Evolutionary conservation across 2,888 invertebrate species (phyloP), one percentile per base, ranked within the genome.

Genomic region (Erpobdella octoculata): DNA sequence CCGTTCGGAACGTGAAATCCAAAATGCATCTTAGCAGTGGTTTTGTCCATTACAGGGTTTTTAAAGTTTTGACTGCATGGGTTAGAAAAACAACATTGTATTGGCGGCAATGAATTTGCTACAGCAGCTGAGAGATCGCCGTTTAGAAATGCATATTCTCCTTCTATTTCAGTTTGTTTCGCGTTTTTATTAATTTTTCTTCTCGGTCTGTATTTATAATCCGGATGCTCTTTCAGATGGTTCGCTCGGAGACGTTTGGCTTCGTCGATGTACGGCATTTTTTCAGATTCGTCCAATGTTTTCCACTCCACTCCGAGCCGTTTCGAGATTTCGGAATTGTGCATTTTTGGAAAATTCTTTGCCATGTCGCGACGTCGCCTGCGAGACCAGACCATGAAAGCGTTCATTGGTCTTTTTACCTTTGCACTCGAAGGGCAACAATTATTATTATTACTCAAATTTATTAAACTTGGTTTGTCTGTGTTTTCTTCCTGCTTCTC

Each of bases 321-420:
- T 31, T 69, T 69, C n/a, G 69, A 69, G 69, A 69, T 69, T 46
- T 69, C 69, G n/a, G 69, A 69, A 35, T 69, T 69, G 58, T 69
- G 69, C 69, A 69, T 69, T 31, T 69, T 69, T 28, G 69, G 69
- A 36, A 48, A 33, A 41, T 69, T 21, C 15, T 8, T 28, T 18
- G 69, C 69, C 21, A 69, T 46, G 33, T 69, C 58, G 15, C 46
- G 25, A 35, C 69, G 12, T 18, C 48, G 33, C 37, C 48, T 35
- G 18, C 58, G 33, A 4, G 69, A 69, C 69, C 69, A 69, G 2
- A 69, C 69, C 69, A 69, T 69, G 58, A 69, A 69, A 18, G 69
- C 69, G 58, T 69, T 69, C 69, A 69, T 69, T 9, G 69, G 69
- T 25, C 69, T 15, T 58, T 69, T 69, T 21, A 69, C 69, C 35